These are phyloP conservation scores for Notiomystis cincta DNA, from an alignment of 2,113 vertebrate species.

Conservation along the genomic window DNA sequence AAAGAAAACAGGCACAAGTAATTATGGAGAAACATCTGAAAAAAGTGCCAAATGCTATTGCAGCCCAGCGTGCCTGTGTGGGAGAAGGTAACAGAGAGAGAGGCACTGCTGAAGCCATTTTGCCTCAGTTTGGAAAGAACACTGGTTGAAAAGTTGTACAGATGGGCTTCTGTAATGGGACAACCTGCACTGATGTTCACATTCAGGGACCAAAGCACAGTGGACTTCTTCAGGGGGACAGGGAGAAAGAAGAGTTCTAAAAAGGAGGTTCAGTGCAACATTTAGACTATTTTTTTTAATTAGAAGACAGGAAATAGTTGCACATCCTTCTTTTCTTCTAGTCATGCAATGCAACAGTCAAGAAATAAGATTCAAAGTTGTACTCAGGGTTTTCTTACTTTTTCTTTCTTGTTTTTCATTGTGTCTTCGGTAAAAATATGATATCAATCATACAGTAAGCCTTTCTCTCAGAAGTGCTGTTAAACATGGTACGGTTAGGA, in stretches of 20 bases:
- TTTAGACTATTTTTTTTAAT: not conserved
- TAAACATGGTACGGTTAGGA: not conserved
- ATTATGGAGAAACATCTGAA: not conserved
- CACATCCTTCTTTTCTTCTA: not conserved
- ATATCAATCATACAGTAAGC: not conserved
- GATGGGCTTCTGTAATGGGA: not conserved
- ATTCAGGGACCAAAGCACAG: not conserved
- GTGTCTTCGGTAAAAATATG: not conserved
- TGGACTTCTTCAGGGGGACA: not conserved
- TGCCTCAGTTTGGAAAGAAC: not conserved
- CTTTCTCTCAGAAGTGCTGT: conserved; percentile 17
- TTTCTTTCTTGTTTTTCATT: not conserved
- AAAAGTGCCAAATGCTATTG: not conserved
- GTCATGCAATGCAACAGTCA: not conserved
- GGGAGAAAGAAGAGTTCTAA: not conserved
- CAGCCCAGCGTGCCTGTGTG: not conserved
- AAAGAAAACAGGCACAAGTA: conserved; percentile 15
- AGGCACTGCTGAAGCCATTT: not conserved
- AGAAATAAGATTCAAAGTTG: not conserved
- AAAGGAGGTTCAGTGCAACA: not conserved
- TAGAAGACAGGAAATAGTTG: not conserved
- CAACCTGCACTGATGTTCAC: not conserved
- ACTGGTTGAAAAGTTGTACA: not conserved
- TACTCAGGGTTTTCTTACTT: not conserved
- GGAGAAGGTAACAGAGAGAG: conserved; percentile 1